Base-by-base conservation (phyloP, 2,888 invertebrate species). In the Philaethria dido region DNA sequence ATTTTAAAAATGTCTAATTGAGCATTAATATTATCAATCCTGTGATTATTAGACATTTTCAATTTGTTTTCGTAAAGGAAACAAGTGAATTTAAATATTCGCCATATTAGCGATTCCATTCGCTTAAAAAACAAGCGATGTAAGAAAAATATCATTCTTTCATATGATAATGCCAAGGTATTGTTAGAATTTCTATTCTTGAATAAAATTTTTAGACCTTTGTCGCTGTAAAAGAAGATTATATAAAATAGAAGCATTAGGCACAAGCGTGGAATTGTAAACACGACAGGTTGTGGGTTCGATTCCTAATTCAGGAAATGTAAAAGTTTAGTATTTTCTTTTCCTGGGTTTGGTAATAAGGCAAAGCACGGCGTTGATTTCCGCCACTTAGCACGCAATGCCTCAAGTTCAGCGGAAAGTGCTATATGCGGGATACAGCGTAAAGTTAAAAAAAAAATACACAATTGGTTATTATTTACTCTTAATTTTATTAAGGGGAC, bases 121-220 rank as follows among this genome's bases (percentile, higher is more conserved):
- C 39, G 60, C 13, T 47, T 18, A 39, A 60, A 22, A 48, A 14
- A 22, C 22, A 20, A 64, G 57, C 63, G 14, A 57, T 57, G 6
- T 20, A 54, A 20, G 45, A 52, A 62, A 60, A 59, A 68, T 60
- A 55, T 68, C 54, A 33, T 25, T 68, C 64, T 55, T 68, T 68
- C 54, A 55, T 55, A 50, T 55, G 64, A 16, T 42, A 64, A 64
- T 63, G 48, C 44, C 18, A 63, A 60, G 33, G 64, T 64, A 60
- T 64, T 64, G 64, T 61, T 61, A 29, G 64, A 42, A 57, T 36
- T 57, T 6, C 25, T 25, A 14, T 6, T 50, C 50, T 4, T 8
- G 2, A 20, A 25, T 20, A 48, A 50, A 50, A 14, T 2, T 22
- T 50, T 14, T 25, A n/a, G 29, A 5, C 8, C 14, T 22, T 22